Base-by-base conservation (phyloP, 1,140 invertebrate genomes). In the Sweltsa coloradensis region DNA sequence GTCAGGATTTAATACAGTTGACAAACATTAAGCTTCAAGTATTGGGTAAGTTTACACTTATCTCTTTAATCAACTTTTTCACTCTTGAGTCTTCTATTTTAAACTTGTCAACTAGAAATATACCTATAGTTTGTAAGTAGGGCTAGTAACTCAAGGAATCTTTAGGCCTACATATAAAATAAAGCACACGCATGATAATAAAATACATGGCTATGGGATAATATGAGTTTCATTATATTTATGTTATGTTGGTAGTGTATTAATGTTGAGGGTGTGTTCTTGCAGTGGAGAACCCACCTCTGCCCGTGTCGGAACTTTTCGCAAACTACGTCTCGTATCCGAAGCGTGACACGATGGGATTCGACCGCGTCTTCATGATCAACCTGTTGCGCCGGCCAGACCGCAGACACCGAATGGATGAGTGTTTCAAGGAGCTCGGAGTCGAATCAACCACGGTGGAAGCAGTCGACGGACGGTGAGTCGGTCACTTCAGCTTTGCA, bases 401-500 rank as follows among this genome's bases (percentile, higher is more conserved):
- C 55, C 68, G 92, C 53, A 67, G 83, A 23, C 51, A 65, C 5
- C 73, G 87, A 59, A 97, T 98, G 92, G 53, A 75, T 36, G 56
- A 69, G 21, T 79, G 79, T 44, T 84, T 97, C 41, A 64, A 81
- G 16, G 81, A 88, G 57, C 65, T 98, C 0, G 88, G 89, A 2
- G 69, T 97, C 52, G 65, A 83, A 18, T 81, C 73, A 3, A 77
- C 79, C 40, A 62, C 78, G 45, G 61, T 92, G 6, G 70, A 85
- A 51, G 95, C 94, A 18, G 76, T 94, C 5, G 95, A 98, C 74
- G 94, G 93, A 56, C 83, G 78, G 82, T 89, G 68, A 71, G 71
- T 69, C n/a, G n/a, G n/a, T n/a, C n/a, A n/a, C n/a, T n/a, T n/a
- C n/a, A n/a, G n/a, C n/a, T n/a, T n/a, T n/a, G n/a, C n/a, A n/a